Base-by-base conservation (phyloP, 2,888 invertebrate species). In the Chydorus sphaericus region DNA sequence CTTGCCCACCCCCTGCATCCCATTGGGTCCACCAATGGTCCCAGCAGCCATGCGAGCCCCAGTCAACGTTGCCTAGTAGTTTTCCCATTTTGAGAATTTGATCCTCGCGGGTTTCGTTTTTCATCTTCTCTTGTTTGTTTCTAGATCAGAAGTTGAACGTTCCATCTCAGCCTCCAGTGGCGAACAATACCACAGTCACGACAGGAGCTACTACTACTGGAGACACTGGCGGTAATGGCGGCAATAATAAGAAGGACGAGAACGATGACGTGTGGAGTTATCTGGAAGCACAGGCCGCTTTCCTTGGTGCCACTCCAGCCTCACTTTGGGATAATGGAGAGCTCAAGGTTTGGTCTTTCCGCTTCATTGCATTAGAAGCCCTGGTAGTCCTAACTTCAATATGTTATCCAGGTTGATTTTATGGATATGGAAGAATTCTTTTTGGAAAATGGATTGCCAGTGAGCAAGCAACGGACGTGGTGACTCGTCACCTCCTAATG, bases 361-460 rank as follows among this genome's bases (percentile, higher is more conserved):
- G 5, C 30, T 31, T 1, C 4, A 10, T 29, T 30, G 14, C 30
- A n/a, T 18, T 48, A 26, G 28, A 18, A 18, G n/a, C n/a, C n/a
- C n/a, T 28, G 4, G 20, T 23, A 23, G 4, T 48, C 28, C n/a
- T n/a, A 3, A n/a, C 4, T 23, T 20, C 30, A 28, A 28, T 26
- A 5, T 44, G 23, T 44, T 16, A 10, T 53, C n/a, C 60, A 66
- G 63, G 77, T 78, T 64, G 78, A 91, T 87, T 93, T 92, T 73
- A 92, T 93, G 76, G 93, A 93, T 76, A 77, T 94, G 75, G 93
- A 94, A 75, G 93, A 93, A 76, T 93, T 93, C 75, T 80, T 93
- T 68, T 89, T 87, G 68, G 93, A 93, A 75, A 93, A 92, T 71
- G 90, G 89, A 65, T 88, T 90, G 73, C 88, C 89, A 62, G 81